Evolutionary conservation across 1,140 invertebrate genomes (phyloP).

Genomic region (Sminthurinus signatus): DNA sequence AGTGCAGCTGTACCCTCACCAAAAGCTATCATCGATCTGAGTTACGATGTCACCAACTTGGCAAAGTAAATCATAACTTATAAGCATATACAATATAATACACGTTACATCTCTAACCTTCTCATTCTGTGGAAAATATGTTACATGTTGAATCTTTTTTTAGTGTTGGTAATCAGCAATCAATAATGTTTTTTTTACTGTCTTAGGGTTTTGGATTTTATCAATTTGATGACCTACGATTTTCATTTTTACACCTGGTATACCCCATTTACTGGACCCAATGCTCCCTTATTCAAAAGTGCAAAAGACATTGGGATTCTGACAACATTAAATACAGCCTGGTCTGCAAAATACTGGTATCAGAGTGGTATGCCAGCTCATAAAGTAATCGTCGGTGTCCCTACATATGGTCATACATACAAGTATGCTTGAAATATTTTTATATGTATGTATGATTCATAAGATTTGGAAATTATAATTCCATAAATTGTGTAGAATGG

Average conservation of each 20-base stretch:
- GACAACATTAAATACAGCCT: slow-evolving; percentile 71
- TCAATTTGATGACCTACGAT: slow-evolving; percentile 86
- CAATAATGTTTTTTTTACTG: slow-evolving; percentile 23
- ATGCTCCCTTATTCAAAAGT: slow-evolving; percentile 65
- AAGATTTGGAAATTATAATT: too few species aligned
- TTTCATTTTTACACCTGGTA: slow-evolving; percentile 70
- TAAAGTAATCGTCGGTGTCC: slow-evolving; percentile 81
- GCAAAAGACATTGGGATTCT: slow-evolving; percentile 58
- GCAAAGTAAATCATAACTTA: slow-evolving; percentile 54
- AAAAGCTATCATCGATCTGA: slow-evolving; percentile 60
- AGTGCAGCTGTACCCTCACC: slow-evolving; percentile 70
- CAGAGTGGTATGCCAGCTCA: slow-evolving; percentile 67
- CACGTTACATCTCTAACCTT: too few species aligned
- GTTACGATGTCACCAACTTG: slow-evolving; percentile 68
- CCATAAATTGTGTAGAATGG: not conserved
- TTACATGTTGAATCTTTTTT: too few species aligned
- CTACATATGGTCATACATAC: slow-evolving; percentile 82
- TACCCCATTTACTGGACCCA: slow-evolving; percentile 73
- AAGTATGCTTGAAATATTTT: slow-evolving; percentile 52
- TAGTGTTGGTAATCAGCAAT: too few species aligned
- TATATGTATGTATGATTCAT: not conserved
- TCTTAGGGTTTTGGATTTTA: slow-evolving; percentile 66
- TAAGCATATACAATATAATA: too few species aligned
- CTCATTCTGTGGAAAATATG: too few species aligned
- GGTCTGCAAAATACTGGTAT: slow-evolving; percentile 72